Percentiles rank a stretch among this genome's conserved stretches.
Conservation (phyloP, 35 echinoderm and acorn worm genomes). For the Apostichopus californicus region DNA sequence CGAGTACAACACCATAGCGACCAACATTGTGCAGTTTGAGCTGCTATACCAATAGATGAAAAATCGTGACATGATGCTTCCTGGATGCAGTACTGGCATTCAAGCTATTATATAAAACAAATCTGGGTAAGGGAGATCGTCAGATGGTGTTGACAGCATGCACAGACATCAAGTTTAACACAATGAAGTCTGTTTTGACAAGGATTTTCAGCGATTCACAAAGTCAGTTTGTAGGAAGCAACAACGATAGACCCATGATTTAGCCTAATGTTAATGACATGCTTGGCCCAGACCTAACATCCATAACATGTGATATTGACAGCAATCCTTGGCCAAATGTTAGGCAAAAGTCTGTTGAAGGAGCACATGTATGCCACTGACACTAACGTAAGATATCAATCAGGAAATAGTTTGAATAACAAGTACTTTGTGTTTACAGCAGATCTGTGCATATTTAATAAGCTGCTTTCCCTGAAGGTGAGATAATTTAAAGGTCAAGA, state of each 20-base stretch:
- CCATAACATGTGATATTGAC: neutral
- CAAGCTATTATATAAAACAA: slow-evolving; percentile 24
- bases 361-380: neutral
- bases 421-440: neutral
- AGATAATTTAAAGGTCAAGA: no score
- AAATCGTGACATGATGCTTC: slow-evolving; percentile 31
- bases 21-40: neutral
- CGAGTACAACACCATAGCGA: neutral
- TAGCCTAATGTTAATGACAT: no score
- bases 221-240: no score
- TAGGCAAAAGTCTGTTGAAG: neutral
- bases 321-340: neutral
- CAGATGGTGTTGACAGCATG: slow-evolving; percentile 51
- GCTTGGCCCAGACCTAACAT: neutral
- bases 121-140: neutral
- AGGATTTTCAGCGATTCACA: no score
- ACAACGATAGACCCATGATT: no score
- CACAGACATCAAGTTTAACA: neutral
- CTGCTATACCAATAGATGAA: neutral
- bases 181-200: no score
- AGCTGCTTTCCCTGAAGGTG: no score
- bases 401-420: neutral
- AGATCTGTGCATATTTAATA: no score
- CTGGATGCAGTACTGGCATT: slow-evolving; percentile 53
- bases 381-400: neutral